Base-by-base conservation (phyloP, 2,888 invertebrate species). In the Scaptomyza cyrtandrae region DNA sequence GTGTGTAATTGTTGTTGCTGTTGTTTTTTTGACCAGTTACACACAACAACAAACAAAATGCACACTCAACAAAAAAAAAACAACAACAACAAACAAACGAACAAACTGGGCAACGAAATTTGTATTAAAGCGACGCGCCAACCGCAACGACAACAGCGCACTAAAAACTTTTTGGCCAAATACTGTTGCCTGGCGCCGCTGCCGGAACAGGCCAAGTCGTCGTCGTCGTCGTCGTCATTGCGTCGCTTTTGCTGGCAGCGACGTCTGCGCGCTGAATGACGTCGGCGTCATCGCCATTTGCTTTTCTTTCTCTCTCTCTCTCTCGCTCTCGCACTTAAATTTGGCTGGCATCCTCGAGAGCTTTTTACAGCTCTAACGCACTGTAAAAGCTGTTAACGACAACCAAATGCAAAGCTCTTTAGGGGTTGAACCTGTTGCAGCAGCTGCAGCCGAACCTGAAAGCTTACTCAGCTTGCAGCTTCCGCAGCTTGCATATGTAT, bases 71-170 rank as follows among this genome's bases (percentile, higher is more conserved):
- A 44, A 5, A 35, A 13, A 14, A 14, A 6, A 11, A 46, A 45
- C 19, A 50, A 6, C 16, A 41, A 6, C 10, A 49, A 41, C 13
- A 45, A 48, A 27, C 24, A 45, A 60, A 49, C 16, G 55, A 37
- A 19, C 39, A 41, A 13, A 19, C 9, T 14, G 43, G 13, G 19
- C 27, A 24, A 52, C 52, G 35, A 64, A 64, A 53, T 27, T 37
- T 62, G 33, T 66, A 54, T 44, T 54, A 53, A 71, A 33, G 44
- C 78, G 60, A 80, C 73, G 84, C 82, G 86, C 83, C 83, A 71
- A 83, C 54, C 73, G 71, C 78, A 83, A 64, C 82, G 86, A 78
- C 82, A 80, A 80, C 66, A 74, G 78, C 83, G 82, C 86, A 82
- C 82, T 82, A 66, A 82, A 74, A 70, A 61, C 60, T 56, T 85